phyloP scores from a whole-genome alignment of 1,140 invertebrate species.

The Plectrocnemia conspersa region DNA sequence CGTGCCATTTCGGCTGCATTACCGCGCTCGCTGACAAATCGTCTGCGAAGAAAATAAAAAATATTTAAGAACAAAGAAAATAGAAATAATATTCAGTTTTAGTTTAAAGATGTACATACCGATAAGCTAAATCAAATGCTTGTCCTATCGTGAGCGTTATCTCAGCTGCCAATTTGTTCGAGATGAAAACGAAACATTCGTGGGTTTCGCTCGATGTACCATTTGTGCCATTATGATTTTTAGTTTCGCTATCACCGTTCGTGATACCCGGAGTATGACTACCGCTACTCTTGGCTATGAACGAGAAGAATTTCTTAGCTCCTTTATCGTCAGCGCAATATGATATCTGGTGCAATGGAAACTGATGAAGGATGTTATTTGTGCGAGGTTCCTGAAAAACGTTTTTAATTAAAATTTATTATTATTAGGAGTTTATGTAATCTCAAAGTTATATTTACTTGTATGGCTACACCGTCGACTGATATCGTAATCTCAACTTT shows the following conservation, averaged over 20 bases:
- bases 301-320: conserved; percentile 92
- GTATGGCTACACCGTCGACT: conserved; percentile 91
- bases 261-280: conserved; percentile 40
- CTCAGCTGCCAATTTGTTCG: conserved; percentile 92
- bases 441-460: conserved; percentile 52
- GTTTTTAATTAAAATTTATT: neutral
- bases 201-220: conserved; percentile 64
- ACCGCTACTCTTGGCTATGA: conserved; percentile 87
- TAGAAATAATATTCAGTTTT: neutral
- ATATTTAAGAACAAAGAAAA: neutral
- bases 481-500: conserved; percentile 93
- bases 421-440: neutral
- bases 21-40: conserved; percentile 31
- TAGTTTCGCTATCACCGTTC: conserved; percentile 27
- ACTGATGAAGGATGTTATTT: conserved; percentile 82
- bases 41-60: conserved; percentile 25
- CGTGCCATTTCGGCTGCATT: conserved; percentile 26
- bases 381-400: conserved; percentile 57
- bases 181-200: conserved; percentile 94
- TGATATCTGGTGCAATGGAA: conserved; percentile 94
- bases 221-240: conserved; percentile 17
- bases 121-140: conserved; percentile 96
- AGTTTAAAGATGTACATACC: conserved; percentile 45
- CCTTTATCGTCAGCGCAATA: conserved; percentile 98
- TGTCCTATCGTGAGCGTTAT: conserved; percentile 96